These are phyloP conservation scores for Digitonthophagus gazella DNA, from an alignment of 2,888 invertebrate species.

Conservation along the genomic window DNA sequence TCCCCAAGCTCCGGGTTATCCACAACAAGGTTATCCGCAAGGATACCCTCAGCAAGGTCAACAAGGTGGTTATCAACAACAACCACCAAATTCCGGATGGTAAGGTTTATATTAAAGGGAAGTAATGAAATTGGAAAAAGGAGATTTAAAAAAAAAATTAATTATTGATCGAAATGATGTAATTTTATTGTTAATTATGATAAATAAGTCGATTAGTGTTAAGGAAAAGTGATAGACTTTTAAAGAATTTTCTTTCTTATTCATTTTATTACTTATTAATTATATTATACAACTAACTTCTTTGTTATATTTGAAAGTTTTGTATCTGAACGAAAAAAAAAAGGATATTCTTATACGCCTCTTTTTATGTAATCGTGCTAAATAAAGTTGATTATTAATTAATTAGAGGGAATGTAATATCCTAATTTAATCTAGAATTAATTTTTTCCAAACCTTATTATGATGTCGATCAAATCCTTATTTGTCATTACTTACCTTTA, in stretches of 20 bases:
- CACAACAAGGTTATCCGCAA: conserved; percentile 36
- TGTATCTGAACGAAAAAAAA: neutral
- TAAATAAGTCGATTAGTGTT: neutral
- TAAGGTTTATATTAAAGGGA: conserved; percentile 35
- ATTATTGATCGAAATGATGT: neutral
- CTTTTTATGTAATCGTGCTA: neutral
- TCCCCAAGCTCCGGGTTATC: conserved; percentile 51
- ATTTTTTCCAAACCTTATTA: too few species aligned
- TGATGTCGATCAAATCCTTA: too few species aligned
- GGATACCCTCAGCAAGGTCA: conserved; percentile 35
- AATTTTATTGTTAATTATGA: neutral
- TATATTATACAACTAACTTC: neutral
- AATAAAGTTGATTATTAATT: neutral
- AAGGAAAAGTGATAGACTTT: neutral
- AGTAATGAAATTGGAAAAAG: conserved; percentile 2
- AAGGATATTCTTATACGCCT: neutral
- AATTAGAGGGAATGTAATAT: too few species aligned
- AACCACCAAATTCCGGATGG: conserved; percentile 48
- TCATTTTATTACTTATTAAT: neutral
- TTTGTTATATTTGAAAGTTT: neutral
- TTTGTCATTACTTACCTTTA: too few species aligned
- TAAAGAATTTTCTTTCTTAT: neutral
- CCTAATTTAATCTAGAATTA: too few species aligned
- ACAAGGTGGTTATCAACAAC: conserved; percentile 36
- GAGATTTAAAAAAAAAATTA: too few species aligned